Conservation (phyloP, 2,797 vertebrate species). For the Pyrocephalus nanus region DNA sequence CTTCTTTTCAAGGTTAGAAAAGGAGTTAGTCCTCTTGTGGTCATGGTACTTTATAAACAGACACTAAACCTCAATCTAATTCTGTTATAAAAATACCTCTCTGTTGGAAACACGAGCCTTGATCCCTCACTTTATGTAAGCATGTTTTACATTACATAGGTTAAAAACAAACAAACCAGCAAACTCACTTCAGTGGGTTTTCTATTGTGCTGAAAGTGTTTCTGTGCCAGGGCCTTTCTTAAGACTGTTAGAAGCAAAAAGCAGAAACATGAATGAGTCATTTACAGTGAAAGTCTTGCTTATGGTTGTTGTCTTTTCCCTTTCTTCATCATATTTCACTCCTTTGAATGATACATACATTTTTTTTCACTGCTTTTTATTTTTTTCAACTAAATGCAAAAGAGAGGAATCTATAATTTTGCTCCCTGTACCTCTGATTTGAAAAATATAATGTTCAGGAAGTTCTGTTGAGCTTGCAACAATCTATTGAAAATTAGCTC, state of each 20-base stretch:
- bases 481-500: slow-evolving; percentile 32
- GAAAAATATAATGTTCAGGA: slow-evolving; percentile 21
- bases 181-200: not conserved
- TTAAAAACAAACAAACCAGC: not conserved
- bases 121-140: not conserved
- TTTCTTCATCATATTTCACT: not conserved
- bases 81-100: not conserved
- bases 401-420: not conserved
- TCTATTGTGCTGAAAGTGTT: not conserved
- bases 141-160: not conserved
- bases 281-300: not conserved
- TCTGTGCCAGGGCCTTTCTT: not conserved
- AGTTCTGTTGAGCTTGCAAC: slow-evolving; percentile 31
- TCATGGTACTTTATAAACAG: not conserved
- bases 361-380: not conserved
- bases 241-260: not conserved
- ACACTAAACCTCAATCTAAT: not conserved
- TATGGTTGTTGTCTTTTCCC: not conserved
- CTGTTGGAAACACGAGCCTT: not conserved
- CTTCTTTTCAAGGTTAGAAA: not conserved
- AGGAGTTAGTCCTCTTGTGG: not conserved
- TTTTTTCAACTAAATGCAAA: not conserved
- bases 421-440: not conserved
- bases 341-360: not conserved
- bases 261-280: not conserved